Conservation (phyloP, 2,113 vertebrate species). For the Irena cyanogastra region DNA sequence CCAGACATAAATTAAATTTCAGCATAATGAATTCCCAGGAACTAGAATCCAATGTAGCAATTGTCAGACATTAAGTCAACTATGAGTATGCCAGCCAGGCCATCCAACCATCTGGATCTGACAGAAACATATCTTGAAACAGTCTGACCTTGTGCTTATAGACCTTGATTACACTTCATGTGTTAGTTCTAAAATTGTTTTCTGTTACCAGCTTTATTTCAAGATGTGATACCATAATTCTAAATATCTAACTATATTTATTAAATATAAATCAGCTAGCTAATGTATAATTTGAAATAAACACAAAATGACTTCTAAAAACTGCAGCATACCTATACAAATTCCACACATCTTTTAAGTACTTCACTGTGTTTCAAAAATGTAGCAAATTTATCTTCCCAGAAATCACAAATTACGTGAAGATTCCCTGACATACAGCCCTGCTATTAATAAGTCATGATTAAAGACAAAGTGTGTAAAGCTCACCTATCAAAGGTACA, state of each 20-base stretch:
- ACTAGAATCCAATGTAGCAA: background rate
- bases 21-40: background rate
- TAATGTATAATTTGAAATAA: background rate
- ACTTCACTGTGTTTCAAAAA: background rate
- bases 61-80: background rate
- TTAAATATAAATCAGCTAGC: background rate
- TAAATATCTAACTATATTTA: background rate
- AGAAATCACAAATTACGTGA: background rate
- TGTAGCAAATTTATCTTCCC: background rate
- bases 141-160: background rate
- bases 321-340: background rate
- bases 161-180: background rate
- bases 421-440: background rate
- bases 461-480: background rate
- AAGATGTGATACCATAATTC: background rate
- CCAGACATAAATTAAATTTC: background rate
- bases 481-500: conserved; percentile 92
- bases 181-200: background rate
- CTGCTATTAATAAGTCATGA: background rate
- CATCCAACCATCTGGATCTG: background rate
- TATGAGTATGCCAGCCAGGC: background rate
- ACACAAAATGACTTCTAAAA: background rate
- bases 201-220: background rate
- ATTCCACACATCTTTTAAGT: background rate
- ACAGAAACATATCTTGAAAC: background rate